These are phyloP conservation scores for Lasiurus cinereus DNA, from an alignment of 2,113 vertebrate genomes.

Conservation along the genomic window DNA sequence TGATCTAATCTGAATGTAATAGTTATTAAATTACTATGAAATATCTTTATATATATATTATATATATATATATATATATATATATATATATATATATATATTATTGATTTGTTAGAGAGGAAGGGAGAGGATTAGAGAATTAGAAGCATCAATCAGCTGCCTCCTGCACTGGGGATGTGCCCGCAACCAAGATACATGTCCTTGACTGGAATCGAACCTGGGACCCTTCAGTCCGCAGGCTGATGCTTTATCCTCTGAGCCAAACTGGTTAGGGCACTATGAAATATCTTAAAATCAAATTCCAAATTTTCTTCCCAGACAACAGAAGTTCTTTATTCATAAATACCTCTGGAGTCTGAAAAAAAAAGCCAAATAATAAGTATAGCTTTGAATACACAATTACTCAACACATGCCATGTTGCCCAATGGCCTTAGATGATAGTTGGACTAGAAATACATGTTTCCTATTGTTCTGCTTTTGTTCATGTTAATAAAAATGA, in stretches of 20 bases:
- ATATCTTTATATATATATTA: neutral
- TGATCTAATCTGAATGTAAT: neutral
- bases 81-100: too few relatives aligned
- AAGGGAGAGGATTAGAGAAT: too few relatives aligned
- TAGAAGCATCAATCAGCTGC: too few relatives aligned
- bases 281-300: conserved; percentile 55
- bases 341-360: conserved; percentile 16
- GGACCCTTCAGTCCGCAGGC: too few relatives aligned
- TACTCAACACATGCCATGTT: neutral
- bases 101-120: too few relatives aligned
- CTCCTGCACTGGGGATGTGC: too few relatives aligned
- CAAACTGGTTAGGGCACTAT: too few relatives aligned
- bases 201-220: too few relatives aligned
- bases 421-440: neutral
- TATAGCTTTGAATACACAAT: conserved; percentile 23
- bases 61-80: too few relatives aligned
- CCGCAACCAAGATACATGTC: too few relatives aligned
- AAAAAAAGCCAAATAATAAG: neutral
- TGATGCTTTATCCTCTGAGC: too few relatives aligned
- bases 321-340: neutral
- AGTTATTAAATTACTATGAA: conserved; percentile 32
- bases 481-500: neutral
- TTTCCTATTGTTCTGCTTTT: conserved; percentile 1
- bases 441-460: neutral
- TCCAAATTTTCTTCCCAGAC: conserved; percentile 4